These are phyloP conservation scores for Drosophila nigricruria DNA, from an alignment of 2,888 invertebrate genomes.

Conservation along the genomic window DNA sequence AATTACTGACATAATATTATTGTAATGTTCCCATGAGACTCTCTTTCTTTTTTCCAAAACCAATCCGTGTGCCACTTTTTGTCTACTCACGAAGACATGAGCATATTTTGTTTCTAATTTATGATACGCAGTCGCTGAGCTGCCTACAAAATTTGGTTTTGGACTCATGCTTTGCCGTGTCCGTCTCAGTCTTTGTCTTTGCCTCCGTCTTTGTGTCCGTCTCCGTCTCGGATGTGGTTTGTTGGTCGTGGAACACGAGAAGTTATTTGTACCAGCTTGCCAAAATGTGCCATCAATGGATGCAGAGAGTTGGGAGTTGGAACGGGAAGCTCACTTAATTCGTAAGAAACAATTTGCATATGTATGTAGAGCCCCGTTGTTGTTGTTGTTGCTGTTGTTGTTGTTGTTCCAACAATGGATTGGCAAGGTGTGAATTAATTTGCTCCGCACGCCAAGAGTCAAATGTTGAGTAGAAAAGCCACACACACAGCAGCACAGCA, in stretches of 20 bases:
- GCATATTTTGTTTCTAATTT: constrained; percentile 82
- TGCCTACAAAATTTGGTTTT: constrained; percentile 77
- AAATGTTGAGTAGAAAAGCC: constrained; percentile 67
- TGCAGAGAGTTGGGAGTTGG: not conserved
- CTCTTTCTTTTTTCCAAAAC: constrained; percentile 30
- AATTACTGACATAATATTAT: constrained; percentile 79
- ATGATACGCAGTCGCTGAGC: constrained; percentile 77
- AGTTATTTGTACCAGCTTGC: constrained; percentile 62
- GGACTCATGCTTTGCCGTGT: constrained; percentile 30
- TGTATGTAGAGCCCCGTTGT: constrained; percentile 46
- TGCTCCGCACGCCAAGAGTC: constrained; percentile 78
- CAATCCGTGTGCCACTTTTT: constrained; percentile 68
- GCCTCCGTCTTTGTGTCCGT: not conserved
- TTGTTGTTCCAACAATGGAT: constrained; percentile 69
- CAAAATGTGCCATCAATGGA: constrained; percentile 43
- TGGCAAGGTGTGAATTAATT: constrained; percentile 84
- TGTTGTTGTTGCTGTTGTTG: constrained; percentile 53
- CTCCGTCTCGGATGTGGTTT: constrained; percentile 76
- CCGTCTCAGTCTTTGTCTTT: not conserved
- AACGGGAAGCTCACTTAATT: constrained; percentile 51
- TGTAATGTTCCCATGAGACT: constrained; percentile 68
- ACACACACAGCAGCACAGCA: constrained; percentile 56
- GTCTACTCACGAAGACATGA: constrained; percentile 78
- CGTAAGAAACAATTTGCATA: constrained; percentile 83
- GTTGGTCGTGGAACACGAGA: constrained; percentile 52